Conservation (phyloP, 2,797 vertebrate genomes). For the Argya squamiceps region DNA sequence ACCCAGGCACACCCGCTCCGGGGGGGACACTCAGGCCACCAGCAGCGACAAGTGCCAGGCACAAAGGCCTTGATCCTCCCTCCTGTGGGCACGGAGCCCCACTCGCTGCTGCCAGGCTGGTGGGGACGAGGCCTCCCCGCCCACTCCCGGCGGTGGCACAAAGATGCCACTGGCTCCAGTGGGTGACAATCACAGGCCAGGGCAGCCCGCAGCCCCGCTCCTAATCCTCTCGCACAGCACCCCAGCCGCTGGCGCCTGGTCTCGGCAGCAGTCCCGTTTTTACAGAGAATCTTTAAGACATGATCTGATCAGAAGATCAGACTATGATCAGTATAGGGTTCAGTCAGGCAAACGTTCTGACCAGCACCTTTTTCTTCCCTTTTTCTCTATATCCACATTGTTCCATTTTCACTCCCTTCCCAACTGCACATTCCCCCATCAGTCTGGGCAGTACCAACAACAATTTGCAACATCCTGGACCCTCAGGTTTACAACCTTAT, state of each 20-base stretch:
- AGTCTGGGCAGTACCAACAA: background rate
- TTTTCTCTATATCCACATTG: background rate
- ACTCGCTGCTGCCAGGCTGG: rapidly evolving
- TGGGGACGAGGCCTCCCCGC: rapidly evolving
- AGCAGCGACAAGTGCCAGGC: rapidly evolving
- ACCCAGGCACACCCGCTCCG: rapidly evolving
- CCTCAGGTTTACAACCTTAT: background rate
- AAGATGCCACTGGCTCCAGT: background rate
- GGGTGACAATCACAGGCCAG: background rate
- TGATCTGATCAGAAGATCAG: background rate
- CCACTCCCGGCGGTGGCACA: rapidly evolving
- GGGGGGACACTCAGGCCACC: rapidly evolving
- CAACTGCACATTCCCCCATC: background rate
- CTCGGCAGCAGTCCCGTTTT: background rate
- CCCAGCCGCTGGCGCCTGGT: background rate
- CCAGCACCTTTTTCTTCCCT: background rate
- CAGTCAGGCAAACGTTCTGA: background rate
- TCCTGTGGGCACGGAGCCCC: rapidly evolving
- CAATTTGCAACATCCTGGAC: background rate
- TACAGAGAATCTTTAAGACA: background rate
- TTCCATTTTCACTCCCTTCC: background rate
- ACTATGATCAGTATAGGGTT: background rate
- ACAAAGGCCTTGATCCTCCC: background rate
- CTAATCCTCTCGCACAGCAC: background rate
- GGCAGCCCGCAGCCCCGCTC: background rate